Percentiles rank a stretch among this genome's conserved stretches.
Conservation (phyloP, 2,888 invertebrate genomes). For the Gonocerus acuteangulatus region DNA sequence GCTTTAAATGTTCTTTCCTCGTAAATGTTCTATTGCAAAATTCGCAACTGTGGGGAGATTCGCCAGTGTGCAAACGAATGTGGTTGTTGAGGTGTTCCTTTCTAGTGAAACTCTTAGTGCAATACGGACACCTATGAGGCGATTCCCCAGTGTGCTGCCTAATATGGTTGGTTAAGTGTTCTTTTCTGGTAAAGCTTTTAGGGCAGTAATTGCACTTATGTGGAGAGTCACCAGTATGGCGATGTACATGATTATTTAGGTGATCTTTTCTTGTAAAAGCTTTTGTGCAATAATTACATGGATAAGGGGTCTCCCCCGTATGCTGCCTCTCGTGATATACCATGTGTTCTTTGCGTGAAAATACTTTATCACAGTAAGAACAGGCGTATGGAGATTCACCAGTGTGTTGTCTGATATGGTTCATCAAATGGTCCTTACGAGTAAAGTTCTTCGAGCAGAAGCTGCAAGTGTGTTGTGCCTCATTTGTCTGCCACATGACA, state of each 20-base stretch:
- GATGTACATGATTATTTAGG: slow-evolving; percentile 73
- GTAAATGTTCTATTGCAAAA: slow-evolving; percentile 80
- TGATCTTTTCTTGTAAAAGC: slow-evolving; percentile 82
- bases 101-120: slow-evolving; percentile 50
- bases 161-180: slow-evolving; percentile 68
- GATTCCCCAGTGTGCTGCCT: slow-evolving; percentile 53
- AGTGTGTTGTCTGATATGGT: slow-evolving; percentile 61
- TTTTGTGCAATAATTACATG: slow-evolving; percentile 77
- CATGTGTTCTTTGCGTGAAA: slow-evolving; percentile 77
- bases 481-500: slow-evolving; percentile 65
- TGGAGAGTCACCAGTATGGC: slow-evolving; percentile 66
- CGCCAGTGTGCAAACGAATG: slow-evolving; percentile 79
- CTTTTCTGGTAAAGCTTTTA: slow-evolving; percentile 70
- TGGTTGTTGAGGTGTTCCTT: slow-evolving; percentile 47
- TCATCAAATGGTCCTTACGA: slow-evolving; percentile 65
- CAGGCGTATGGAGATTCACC: slow-evolving; percentile 52
- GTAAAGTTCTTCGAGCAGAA: slow-evolving; percentile 73
- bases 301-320: slow-evolving; percentile 62
- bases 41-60: slow-evolving; percentile 77
- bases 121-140: slow-evolving; percentile 43
- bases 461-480: slow-evolving; percentile 69
- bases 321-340: slow-evolving; percentile 78
- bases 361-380: slow-evolving; percentile 77
- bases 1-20: slow-evolving; percentile 73
- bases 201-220: slow-evolving; percentile 73